Percentiles rank a stretch among this genome's conserved stretches.
phyloP scores from a whole-genome alignment of 2,888 invertebrate species.

The Lepidochrysops patricia region DNA sequence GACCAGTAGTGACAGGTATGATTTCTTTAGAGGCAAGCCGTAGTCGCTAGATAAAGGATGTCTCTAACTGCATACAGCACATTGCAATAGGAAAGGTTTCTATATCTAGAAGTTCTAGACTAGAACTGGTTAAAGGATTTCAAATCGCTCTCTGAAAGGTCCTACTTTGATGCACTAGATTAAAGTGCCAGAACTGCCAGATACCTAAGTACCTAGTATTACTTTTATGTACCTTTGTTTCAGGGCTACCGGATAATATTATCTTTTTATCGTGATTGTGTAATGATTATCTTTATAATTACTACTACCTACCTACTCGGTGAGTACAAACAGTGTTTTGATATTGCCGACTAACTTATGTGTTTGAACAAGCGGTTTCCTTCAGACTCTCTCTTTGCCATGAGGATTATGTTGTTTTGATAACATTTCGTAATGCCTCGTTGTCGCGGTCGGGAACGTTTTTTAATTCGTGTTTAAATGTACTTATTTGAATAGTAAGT shows the following conservation, averaged over 20 bases:
- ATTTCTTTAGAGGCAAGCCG: too few relatives aligned
- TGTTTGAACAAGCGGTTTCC: neutral
- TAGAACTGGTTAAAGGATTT: too few relatives aligned
- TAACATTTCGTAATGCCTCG: neutral
- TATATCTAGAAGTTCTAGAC: too few relatives aligned
- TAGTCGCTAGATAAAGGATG: too few relatives aligned
- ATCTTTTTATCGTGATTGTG: slow-evolving; percentile 11
- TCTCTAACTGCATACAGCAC: too few relatives aligned
- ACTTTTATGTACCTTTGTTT: neutral
- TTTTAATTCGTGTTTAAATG: too few relatives aligned
- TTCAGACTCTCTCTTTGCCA: neutral
- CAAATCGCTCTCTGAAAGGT: too few relatives aligned
- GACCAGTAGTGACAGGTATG: too few relatives aligned
- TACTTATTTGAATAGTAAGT: neutral
- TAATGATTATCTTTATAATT: slow-evolving; percentile 5
- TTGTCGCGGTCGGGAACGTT: too few relatives aligned
- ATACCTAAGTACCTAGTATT: neutral
- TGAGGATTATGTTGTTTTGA: neutral
- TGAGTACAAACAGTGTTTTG: neutral
- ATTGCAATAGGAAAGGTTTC: too few relatives aligned
- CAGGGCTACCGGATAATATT: slow-evolving; percentile 3
- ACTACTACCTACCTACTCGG: neutral
- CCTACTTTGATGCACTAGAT: too few relatives aligned
- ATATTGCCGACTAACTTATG: neutral
- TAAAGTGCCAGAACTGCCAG: too few relatives aligned